Percentiles rank a stretch among this genome's conserved stretches.
These are phyloP conservation scores for Coracias cyanogaster DNA, from an alignment of 2,797 vertebrate genomes.

Conservation along the genomic window DNA sequence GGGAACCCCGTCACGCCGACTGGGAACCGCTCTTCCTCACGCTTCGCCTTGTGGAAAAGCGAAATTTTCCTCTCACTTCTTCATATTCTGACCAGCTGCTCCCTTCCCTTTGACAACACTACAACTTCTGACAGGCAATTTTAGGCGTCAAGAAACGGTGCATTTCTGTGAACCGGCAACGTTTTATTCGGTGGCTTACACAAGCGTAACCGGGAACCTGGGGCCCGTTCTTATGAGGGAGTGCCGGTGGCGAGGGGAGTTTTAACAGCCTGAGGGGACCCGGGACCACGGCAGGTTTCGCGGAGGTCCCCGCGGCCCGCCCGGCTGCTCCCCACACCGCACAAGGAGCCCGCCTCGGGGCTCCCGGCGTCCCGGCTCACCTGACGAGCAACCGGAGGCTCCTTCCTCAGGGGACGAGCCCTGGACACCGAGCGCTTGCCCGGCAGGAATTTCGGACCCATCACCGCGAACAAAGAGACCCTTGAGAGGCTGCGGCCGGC, in stretches of 20 bases:
- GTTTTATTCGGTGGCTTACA: background rate
- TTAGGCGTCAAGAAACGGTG: accelerated
- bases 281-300: background rate
- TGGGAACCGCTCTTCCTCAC: background rate
- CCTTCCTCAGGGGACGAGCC: background rate
- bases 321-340: background rate
- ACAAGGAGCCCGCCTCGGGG: background rate
- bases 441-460: accelerated
- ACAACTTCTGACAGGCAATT: background rate
- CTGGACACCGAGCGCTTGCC: accelerated
- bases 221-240: background rate
- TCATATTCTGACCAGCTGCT: background rate
- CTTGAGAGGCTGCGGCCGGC: too few relatives aligned
- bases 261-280: background rate
- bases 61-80: background rate
- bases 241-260: accelerated
- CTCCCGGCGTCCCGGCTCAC: background rate
- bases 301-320: too few relatives aligned
- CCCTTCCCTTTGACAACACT: background rate
- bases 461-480: accelerated
- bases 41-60: accelerated
- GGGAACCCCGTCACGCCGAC: accelerated
- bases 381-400: background rate
- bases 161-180: accelerated
- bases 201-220: accelerated